Conservation (phyloP, 1,140 invertebrate genomes). For the Drosophila pandora region DNA sequence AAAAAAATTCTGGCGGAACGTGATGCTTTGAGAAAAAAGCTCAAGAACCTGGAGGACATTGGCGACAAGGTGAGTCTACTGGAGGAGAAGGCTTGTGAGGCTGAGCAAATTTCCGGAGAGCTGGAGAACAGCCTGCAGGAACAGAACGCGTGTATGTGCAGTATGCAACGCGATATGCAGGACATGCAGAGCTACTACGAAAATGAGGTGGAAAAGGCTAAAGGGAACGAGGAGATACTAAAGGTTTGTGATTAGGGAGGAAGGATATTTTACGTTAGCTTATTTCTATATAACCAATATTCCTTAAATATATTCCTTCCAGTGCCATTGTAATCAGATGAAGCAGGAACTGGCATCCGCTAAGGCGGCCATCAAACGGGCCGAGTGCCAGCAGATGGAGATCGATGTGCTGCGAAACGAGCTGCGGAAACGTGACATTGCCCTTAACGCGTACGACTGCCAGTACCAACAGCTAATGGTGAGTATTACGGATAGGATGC, state of each 20-base stretch:
- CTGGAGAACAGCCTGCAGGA: constrained; percentile 32
- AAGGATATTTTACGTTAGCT: neutral
- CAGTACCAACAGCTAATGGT: constrained; percentile 80
- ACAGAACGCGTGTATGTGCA: constrained; percentile 49
- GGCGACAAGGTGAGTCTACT: constrained; percentile 30
- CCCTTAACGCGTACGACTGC: constrained; percentile 68
- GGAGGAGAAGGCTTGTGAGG: constrained; percentile 29
- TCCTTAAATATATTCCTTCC: neutral
- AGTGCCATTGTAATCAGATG: constrained; percentile 69
- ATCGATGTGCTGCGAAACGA: constrained; percentile 61
- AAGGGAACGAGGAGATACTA: constrained; percentile 58
- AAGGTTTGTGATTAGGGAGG: constrained; percentile 28
- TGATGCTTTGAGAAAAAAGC: constrained; percentile 59
- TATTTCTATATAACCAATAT: too few species aligned
- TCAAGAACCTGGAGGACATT: constrained; percentile 38
- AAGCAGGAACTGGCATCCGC: constrained; percentile 50
- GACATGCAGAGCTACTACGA: constrained; percentile 76
- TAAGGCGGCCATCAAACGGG: constrained; percentile 39
- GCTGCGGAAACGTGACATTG: constrained; percentile 60
- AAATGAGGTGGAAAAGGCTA: constrained; percentile 55
- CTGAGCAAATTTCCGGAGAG: constrained; percentile 14
- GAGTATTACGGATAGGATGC: constrained; percentile 7
- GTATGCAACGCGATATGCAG: constrained; percentile 66
- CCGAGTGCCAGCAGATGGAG: constrained; percentile 54
- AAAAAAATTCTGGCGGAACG: constrained; percentile 64